These are phyloP conservation scores for Oncorhynchus keta DNA, from an alignment of 2,113 vertebrate species.

Conservation along the genomic window DNA sequence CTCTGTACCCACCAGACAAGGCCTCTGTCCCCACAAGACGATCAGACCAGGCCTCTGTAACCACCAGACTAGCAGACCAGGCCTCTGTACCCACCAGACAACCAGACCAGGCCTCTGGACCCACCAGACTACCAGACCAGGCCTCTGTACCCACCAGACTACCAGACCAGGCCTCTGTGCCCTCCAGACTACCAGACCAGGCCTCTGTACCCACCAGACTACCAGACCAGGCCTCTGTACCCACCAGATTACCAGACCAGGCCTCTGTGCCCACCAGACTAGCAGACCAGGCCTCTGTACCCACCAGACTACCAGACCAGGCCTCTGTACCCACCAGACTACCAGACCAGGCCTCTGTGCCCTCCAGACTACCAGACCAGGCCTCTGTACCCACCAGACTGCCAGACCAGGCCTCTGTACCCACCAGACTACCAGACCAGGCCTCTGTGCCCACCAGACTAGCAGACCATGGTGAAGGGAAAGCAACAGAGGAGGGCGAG, in stretches of 20 bases:
- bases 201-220: constrained; percentile 50
- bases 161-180: background rate
- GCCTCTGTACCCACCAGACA: constrained; percentile 58
- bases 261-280: constrained; percentile 58
- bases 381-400: too few species aligned
- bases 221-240: background rate
- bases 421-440: constrained; percentile 37
- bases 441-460: constrained; percentile 42
- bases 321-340: constrained; percentile 42
- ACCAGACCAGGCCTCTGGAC: background rate
- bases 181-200: too few species aligned
- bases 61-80: constrained; percentile 64
- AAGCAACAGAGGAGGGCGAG: constrained; percentile 55
- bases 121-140: constrained; percentile 64
- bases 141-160: constrained; percentile 58
- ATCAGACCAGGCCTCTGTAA: background rate
- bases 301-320: constrained; percentile 37
- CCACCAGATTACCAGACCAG: constrained; percentile 64
- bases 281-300: constrained; percentile 59
- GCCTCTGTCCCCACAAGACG: constrained; percentile 56
- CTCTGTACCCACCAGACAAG: constrained; percentile 54
- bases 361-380: constrained; percentile 44
- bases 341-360: constrained; percentile 64
- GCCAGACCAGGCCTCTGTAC: constrained; percentile 22
- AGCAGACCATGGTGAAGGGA: constrained; percentile 58